Percentiles rank a stretch among this genome's conserved stretches.
Evolutionary conservation across 2,113 vertebrate genomes (phyloP).

Genomic region (Prionailurus bengalensis): DNA sequence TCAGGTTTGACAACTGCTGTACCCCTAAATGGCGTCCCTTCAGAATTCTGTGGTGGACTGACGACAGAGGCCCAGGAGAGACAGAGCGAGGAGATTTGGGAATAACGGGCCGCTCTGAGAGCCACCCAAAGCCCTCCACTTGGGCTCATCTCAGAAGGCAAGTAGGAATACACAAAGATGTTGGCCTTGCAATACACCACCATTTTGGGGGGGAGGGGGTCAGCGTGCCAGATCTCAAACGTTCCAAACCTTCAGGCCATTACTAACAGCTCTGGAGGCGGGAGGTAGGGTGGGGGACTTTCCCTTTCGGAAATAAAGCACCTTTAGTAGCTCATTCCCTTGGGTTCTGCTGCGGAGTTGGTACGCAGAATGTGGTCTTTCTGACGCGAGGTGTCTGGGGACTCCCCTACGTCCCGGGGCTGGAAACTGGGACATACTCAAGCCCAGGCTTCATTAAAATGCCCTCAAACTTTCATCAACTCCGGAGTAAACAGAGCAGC

Average conservation of each 20-base stretch:
- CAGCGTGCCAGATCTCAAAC: neutral
- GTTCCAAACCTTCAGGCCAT: neutral
- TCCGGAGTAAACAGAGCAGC: neutral
- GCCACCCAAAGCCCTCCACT: neutral
- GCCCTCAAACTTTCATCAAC: neutral
- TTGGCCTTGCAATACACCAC: accelerated
- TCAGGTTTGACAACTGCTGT: neutral
- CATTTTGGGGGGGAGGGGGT: neutral
- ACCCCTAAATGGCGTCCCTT: neutral
- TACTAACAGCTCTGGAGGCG: neutral
- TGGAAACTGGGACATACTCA: neutral
- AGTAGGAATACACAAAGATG: accelerated
- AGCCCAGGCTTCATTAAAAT: neutral
- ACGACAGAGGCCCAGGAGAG: neutral
- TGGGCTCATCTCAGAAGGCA: neutral
- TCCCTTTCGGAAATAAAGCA: neutral
- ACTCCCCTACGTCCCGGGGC: neutral
- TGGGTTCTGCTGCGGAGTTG: neutral
- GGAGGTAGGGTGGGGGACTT: neutral
- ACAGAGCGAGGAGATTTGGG: accelerated
- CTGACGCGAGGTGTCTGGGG: neutral
- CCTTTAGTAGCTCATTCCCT: too few relatives aligned
- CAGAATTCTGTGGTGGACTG: neutral
- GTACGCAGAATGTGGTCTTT: neutral
- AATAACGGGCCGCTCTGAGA: neutral